A percentile compares a stretch with the other conserved stretches of the same genome.
Evolutionary conservation across 2,888 invertebrate species (phyloP).

Genomic region (Ophioninae sp.): DNA sequence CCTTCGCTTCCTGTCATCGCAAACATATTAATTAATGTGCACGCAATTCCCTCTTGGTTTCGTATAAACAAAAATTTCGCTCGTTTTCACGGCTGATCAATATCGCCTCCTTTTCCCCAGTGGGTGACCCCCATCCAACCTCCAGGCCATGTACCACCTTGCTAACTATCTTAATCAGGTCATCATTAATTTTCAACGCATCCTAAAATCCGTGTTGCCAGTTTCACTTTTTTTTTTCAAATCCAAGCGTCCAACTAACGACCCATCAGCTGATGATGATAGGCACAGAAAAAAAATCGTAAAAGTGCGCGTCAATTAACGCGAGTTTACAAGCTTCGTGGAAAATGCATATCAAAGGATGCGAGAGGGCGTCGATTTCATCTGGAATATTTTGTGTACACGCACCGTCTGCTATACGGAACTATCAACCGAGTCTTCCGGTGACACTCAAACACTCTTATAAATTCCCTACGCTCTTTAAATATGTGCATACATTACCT

Average conservation of each 20-base stretch:
- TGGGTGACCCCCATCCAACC: not conserved
- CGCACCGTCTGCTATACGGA: constrained; percentile 25
- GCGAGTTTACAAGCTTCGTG: not conserved
- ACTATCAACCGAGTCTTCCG: constrained; percentile 26
- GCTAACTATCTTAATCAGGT: not conserved
- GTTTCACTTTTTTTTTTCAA: not conserved
- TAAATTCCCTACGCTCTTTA: constrained; percentile 52
- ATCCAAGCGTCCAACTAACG: not conserved
- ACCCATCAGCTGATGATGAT: not conserved
- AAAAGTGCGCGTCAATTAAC: not conserved
- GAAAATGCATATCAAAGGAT: not conserved
- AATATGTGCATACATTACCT: constrained; percentile 60
- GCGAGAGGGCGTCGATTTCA: constrained; percentile 3
- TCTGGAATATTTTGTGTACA: not conserved
- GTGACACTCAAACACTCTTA: constrained; percentile 58
- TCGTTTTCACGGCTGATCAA: not conserved
- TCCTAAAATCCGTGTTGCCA: not conserved
- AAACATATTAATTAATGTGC: constrained; percentile 25
- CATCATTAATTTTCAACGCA: not conserved
- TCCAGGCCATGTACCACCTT: not conserved
- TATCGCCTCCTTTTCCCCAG: not conserved
- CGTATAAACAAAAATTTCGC: not conserved
- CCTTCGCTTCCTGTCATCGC: not conserved
- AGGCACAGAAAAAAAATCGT: not conserved
- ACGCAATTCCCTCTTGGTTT: not conserved